phyloP scores from a whole-genome alignment of 2,888 invertebrate genomes.

The Stenichneumon culpator region DNA sequence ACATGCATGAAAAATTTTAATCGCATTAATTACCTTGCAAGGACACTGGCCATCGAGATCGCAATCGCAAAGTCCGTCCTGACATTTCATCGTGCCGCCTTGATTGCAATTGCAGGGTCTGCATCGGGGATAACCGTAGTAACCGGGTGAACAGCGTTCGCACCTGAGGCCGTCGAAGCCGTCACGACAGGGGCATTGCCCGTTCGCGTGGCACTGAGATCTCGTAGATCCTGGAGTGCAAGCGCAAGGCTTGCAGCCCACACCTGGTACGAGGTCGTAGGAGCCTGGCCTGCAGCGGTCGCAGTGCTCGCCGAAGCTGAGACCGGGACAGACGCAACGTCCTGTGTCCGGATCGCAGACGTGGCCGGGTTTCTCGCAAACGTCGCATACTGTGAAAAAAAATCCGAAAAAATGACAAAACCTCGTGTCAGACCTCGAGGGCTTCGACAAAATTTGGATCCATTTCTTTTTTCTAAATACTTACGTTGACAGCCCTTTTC shows the following conservation, averaged over 20 bases:
- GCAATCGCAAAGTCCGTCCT: constrained; percentile 87
- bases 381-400: constrained; percentile 89
- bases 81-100: constrained; percentile 89
- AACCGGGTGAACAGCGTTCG: constrained; percentile 93
- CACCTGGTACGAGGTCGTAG: constrained; percentile 91
- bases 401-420: constrained; percentile 5
- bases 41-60: constrained; percentile 94
- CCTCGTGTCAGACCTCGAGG: not conserved
- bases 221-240: constrained; percentile 91
- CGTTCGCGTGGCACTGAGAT: constrained; percentile 89
- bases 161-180: constrained; percentile 93
- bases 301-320: constrained; percentile 94
- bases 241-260: constrained; percentile 93
- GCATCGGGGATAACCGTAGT: constrained; percentile 96
- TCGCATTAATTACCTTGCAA: constrained; percentile 90
- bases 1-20: not conserved
- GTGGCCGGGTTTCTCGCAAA: constrained; percentile 92
- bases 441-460: not conserved
- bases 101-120: constrained; percentile 93
- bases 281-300: constrained; percentile 92
- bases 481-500: constrained; percentile 92
- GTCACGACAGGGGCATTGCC: constrained; percentile 91
- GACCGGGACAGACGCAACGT: constrained; percentile 95
- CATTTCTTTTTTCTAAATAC: constrained; percentile 75
- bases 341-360: constrained; percentile 95